These are phyloP conservation scores for Cyphomyrmex costatus DNA, from an alignment of 1,140 invertebrate species.

Conservation along the genomic window DNA sequence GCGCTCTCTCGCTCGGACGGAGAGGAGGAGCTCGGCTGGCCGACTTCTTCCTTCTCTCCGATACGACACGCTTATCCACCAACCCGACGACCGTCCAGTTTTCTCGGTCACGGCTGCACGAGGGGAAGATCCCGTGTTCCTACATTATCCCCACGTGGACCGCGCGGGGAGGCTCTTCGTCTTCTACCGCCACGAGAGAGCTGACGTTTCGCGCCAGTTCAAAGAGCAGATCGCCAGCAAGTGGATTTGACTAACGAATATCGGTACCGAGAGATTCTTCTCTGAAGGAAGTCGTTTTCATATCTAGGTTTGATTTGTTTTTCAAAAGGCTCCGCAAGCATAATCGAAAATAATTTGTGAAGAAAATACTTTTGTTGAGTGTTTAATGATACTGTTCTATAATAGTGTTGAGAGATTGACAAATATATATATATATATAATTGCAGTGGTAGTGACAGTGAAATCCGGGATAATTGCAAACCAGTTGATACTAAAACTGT, in stretches of 20 bases:
- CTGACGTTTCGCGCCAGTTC: conserved; percentile 55
- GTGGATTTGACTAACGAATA: conserved; percentile 6
- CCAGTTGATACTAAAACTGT: conserved; percentile 19
- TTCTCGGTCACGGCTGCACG: conserved; percentile 79
- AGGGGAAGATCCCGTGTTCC: conserved; percentile 70
- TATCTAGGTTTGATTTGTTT: not conserved
- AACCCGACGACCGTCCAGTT: conserved; percentile 65
- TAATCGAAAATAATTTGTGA: not conserved
- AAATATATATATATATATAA: not conserved
- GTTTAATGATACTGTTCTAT: conserved; percentile 30
- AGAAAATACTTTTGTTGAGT: not conserved
- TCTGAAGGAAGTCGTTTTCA: not conserved
- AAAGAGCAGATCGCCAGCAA: conserved; percentile 34
- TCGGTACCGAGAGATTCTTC: conserved; percentile 1
- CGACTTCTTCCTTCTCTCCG: conserved; percentile 76
- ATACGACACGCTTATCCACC: conserved; percentile 70
- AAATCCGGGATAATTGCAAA: conserved; percentile 3
- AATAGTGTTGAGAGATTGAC: conserved; percentile 9
- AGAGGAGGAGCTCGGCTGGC: conserved; percentile 70
- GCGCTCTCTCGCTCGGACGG: conserved; percentile 35
- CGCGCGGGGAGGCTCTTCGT: conserved; percentile 53
- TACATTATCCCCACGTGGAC: conserved; percentile 77
- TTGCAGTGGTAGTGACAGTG: conserved; percentile 51
- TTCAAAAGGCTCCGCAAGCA: not conserved
- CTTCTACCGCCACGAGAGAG: conserved; percentile 60